Evolutionary conservation across 2,888 invertebrate species (phyloP).

Genomic region (Lycaena phlaeas): DNA sequence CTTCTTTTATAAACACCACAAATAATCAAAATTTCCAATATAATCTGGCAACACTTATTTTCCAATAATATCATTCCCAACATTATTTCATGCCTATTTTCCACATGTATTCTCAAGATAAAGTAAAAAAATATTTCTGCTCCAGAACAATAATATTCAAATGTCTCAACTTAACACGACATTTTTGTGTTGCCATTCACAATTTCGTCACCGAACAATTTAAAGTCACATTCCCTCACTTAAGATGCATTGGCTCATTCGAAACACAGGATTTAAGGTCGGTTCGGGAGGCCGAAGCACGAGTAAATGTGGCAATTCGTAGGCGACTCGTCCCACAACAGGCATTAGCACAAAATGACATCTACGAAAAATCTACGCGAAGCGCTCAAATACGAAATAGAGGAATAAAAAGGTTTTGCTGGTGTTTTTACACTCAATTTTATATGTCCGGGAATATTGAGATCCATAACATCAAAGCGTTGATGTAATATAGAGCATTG

Average conservation of each 20-base stretch:
- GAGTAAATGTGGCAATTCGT: conserved; percentile 65
- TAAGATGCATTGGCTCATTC: conserved; percentile 70
- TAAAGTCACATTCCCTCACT: conserved; percentile 52
- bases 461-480: neutral
- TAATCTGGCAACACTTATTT: no score
- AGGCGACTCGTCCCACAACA: conserved; percentile 57
- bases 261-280: conserved; percentile 59
- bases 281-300: conserved; percentile 40
- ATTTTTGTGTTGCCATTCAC: conserved; percentile 30
- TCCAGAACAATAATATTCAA: conserved; percentile 3
- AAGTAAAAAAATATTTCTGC: no score
- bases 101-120: no score
- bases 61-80: no score
- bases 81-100: no score
- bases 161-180: conserved; percentile 26
- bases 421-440: conserved; percentile 24
- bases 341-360: conserved; percentile 71
- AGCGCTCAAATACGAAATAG: conserved; percentile 48
- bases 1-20: no score
- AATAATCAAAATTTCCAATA: no score
- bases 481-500: no score
- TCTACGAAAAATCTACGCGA: conserved; percentile 58
- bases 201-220: conserved; percentile 47
- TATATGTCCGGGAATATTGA: neutral
- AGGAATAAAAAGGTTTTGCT: conserved; percentile 48